Evolutionary conservation across 2,888 invertebrate genomes (phyloP).

Genomic region (Lepeophtheirus nordmannii): DNA sequence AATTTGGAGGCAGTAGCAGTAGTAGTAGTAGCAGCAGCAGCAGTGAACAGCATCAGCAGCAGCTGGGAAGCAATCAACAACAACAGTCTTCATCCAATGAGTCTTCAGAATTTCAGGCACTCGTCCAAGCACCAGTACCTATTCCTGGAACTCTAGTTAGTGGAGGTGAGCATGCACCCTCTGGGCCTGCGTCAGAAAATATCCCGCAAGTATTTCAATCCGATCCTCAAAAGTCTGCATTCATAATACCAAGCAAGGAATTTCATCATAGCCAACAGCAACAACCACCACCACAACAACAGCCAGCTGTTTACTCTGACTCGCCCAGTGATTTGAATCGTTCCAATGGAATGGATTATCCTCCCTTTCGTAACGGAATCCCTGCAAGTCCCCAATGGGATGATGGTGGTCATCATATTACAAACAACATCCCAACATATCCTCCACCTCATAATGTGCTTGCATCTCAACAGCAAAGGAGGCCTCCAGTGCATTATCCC

Average conservation of each 20-base stretch:
- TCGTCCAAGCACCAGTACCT: not conserved
- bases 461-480: not conserved
- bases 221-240: slow-evolving; percentile 13
- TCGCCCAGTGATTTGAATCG: not conserved
- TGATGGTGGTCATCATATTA: not conserved
- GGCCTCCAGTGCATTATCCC: slow-evolving; percentile 6
- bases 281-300: not conserved
- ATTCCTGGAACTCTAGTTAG: not conserved
- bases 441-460: not conserved
- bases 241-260: not conserved
- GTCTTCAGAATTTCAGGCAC: not conserved
- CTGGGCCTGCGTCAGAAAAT: not conserved
- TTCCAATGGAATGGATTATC: not conserved
- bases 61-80: not conserved
- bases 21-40: not conserved
- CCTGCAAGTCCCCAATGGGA: slow-evolving; percentile 3
- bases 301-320: not conserved
- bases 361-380: not conserved
- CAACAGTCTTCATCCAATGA: not conserved
- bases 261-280: not conserved
- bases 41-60: not conserved
- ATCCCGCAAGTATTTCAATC: slow-evolving; percentile 7
- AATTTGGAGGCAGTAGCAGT: not conserved
- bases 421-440: not conserved
- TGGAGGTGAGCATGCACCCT: not conserved